Evolutionary conservation across 2,888 invertebrate genomes (phyloP).

Genomic region (Byasa hedistus): DNA sequence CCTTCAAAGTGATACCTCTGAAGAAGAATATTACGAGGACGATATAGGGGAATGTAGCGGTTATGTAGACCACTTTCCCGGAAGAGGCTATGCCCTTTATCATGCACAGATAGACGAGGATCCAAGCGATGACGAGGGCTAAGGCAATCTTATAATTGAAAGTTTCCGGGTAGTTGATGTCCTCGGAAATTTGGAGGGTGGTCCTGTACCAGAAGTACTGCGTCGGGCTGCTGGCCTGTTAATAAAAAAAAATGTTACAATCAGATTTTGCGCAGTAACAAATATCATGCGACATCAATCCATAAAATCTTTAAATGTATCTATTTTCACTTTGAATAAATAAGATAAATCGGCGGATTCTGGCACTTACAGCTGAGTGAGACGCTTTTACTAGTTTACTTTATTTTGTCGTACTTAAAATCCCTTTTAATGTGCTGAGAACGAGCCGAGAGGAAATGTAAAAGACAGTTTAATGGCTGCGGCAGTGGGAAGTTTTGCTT

Average conservation of each 20-base stretch:
- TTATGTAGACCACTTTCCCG: constrained; percentile 97
- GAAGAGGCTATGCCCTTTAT: constrained; percentile 98
- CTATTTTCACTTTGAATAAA: too few relatives aligned
- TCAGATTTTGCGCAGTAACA: too few relatives aligned
- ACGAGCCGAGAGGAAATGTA: too few relatives aligned
- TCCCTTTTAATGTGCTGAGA: too few relatives aligned
- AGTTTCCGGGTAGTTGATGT: constrained; percentile 90
- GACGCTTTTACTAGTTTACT: neutral
- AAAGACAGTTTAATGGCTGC: too few relatives aligned
- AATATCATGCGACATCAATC: too few relatives aligned
- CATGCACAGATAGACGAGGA: constrained; percentile 97
- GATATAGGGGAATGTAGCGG: constrained; percentile 97
- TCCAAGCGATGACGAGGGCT: constrained; percentile 94
- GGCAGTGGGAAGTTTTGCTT: too few relatives aligned
- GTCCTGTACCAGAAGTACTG: constrained; percentile 98
- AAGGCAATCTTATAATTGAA: constrained; percentile 96
- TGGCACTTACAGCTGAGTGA: too few relatives aligned
- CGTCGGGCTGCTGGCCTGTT: constrained; percentile 91
- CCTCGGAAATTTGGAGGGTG: constrained; percentile 93
- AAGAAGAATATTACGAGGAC: constrained; percentile 98
- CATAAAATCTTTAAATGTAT: too few relatives aligned
- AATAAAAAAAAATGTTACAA: constrained; percentile 44
- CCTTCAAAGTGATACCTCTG: constrained; percentile 93
- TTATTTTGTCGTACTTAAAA: too few relatives aligned
- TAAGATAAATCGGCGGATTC: too few relatives aligned